Conservation (phyloP, 2,797 vertebrate genomes). For the Micrastur ruficollis region DNA sequence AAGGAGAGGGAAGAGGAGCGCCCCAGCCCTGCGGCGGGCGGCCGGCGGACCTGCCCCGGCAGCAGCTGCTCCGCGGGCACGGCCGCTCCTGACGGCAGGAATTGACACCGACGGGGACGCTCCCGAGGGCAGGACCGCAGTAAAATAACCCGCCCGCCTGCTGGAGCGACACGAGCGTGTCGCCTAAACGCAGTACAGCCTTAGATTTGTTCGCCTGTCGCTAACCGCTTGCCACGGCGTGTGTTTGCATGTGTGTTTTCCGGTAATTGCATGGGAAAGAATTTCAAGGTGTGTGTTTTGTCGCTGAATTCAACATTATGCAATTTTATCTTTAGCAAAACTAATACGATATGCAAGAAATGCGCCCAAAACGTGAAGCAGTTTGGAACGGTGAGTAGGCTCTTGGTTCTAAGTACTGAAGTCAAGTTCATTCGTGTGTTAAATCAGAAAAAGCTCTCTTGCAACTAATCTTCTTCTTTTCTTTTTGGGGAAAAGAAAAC, state of each 20-base stretch:
- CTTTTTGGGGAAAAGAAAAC: accelerated
- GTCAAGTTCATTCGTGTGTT: background rate
- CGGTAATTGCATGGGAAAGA: background rate
- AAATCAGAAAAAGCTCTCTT: background rate
- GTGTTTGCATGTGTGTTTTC: background rate
- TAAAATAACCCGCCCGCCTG: background rate
- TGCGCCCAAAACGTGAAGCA: slow-evolving; percentile 99
- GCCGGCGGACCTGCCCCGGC: too few species aligned
- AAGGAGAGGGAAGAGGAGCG: background rate
- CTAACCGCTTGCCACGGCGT: background rate
- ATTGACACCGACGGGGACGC: too few species aligned
- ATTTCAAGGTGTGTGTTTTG: background rate
- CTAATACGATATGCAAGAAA: slow-evolving; percentile 99
- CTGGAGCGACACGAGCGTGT: accelerated
- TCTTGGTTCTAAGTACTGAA: background rate
- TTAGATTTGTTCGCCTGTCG: accelerated
- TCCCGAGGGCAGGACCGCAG: background rate
- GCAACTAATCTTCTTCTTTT: background rate
- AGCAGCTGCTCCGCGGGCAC: too few species aligned
- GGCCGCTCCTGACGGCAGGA: too few species aligned
- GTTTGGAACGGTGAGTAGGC: slow-evolving; percentile 91
- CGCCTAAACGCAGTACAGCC: accelerated
- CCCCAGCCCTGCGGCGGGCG: accelerated
- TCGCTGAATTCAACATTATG: background rate
- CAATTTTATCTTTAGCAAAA: slow-evolving; percentile 85